Percentiles rank a stretch among this genome's conserved stretches.
Conservation (phyloP, 2,797 vertebrate genomes). For the Cryptoblepharus egeriae region DNA sequence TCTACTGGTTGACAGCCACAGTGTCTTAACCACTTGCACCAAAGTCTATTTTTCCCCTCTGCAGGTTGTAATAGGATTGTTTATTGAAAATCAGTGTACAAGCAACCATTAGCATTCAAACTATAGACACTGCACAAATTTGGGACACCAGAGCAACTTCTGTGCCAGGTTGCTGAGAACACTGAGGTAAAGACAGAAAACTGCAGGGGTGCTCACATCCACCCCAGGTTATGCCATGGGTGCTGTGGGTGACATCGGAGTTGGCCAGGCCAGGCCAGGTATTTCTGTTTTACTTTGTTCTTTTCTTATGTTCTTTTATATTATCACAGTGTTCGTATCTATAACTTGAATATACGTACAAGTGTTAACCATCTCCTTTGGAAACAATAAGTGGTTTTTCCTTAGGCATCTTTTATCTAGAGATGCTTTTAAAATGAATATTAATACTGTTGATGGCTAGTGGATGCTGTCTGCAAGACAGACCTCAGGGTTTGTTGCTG, state of each 20-base stretch:
- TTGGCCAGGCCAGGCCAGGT: too few species aligned
- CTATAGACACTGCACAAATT: conserved; percentile 68
- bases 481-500: too few species aligned
- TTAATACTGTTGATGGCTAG: background rate
- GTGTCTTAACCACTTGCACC: accelerated
- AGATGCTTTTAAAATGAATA: background rate
- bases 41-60: background rate
- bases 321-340: background rate
- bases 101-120: conserved; percentile 69
- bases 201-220: too few species aligned
- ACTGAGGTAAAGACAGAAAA: conserved; percentile 52
- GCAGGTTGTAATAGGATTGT: background rate
- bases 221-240: too few species aligned
- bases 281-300: too few species aligned
- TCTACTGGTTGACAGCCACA: too few species aligned
- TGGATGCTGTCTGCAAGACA: too few species aligned
- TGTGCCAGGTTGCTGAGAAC: conserved; percentile 27
- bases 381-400: background rate
- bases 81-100: conserved; percentile 49
- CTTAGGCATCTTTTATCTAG: background rate
- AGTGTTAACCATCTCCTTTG: background rate
- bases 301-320: too few species aligned
- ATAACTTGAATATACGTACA: background rate
- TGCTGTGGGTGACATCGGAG: too few species aligned
- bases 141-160: conserved; percentile 47